These are phyloP conservation scores for Heliconius charithonia DNA, from an alignment of 2,888 invertebrate species.

Conservation along the genomic window DNA sequence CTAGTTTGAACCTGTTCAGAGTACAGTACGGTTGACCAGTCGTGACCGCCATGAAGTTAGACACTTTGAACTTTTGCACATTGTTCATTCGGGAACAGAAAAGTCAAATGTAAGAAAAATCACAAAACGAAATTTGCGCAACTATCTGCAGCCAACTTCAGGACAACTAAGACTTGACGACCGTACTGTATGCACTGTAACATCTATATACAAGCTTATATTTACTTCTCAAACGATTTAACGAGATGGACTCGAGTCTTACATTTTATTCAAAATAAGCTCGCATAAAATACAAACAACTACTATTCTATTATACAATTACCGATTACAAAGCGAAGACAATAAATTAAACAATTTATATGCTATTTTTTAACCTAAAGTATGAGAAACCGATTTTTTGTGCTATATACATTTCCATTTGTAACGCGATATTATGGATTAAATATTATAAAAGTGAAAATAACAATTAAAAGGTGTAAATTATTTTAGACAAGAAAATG, in stretches of 20 bases:
- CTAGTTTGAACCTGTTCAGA: background rate
- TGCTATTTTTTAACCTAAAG: conserved; percentile 9
- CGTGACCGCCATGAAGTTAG: too few relatives aligned
- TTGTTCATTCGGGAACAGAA: too few relatives aligned
- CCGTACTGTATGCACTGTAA: background rate
- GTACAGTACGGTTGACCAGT: background rate
- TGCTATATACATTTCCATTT: conserved; percentile 31
- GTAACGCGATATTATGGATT: background rate
- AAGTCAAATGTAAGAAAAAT: too few relatives aligned
- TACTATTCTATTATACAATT: conserved; percentile 6
- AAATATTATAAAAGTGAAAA: background rate
- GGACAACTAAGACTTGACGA: too few relatives aligned
- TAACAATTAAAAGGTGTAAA: background rate
- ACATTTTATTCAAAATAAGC: conserved; percentile 23
- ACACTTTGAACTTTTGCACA: too few relatives aligned
- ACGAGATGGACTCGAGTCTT: background rate
- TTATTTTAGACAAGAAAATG: too few relatives aligned
- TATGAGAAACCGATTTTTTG: conserved; percentile 14
- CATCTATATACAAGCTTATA: background rate
- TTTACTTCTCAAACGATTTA: background rate
- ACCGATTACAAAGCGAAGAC: background rate
- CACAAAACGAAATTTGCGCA: background rate
- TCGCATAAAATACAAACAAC: conserved; percentile 16
- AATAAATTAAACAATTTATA: conserved; percentile 24
- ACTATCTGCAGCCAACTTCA: too few relatives aligned